Percentiles rank a stretch among this genome's conserved stretches.
Conservation (phyloP, 1,140 invertebrate species). For the Micrasema longulum region DNA sequence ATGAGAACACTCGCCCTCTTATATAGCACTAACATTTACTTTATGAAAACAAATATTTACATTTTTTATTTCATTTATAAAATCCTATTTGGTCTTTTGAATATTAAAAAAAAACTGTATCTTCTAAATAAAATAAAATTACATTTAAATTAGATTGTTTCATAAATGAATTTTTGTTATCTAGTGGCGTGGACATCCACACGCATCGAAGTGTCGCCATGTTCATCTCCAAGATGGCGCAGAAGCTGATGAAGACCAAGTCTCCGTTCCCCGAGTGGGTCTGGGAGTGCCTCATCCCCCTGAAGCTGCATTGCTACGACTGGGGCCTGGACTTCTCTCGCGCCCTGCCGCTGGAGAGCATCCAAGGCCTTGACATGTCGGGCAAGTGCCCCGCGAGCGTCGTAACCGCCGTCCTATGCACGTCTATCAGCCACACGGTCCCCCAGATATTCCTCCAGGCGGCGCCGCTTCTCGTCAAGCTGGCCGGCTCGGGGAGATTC, state of each 20-base stretch:
- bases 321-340: slow-evolving; percentile 29
- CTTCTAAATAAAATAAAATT: no score
- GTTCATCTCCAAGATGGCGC: slow-evolving; percentile 41
- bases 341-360: slow-evolving; percentile 23
- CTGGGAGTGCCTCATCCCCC: slow-evolving; percentile 43
- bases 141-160: no score
- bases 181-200: slow-evolving; percentile 40
- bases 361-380: slow-evolving; percentile 32
- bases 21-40: no score
- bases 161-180: no score
- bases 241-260: slow-evolving; percentile 37
- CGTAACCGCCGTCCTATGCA: slow-evolving; percentile 33
- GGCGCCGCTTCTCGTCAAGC: slow-evolving; percentile 44
- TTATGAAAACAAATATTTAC: no score
- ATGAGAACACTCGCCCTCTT: no score
- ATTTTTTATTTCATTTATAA: no score
- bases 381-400: slow-evolving; percentile 43
- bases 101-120: no score
- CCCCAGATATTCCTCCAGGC: slow-evolving; percentile 44
- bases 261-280: slow-evolving; percentile 46
- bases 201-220: slow-evolving; percentile 43
- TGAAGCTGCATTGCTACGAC: slow-evolving; percentile 49
- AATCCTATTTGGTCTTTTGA: no score
- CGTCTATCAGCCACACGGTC: slow-evolving; percentile 44
- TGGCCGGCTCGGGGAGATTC: slow-evolving; percentile 44